Percentiles rank a stretch among this genome's conserved stretches.
Evolutionary conservation across 2,113 vertebrate genomes (phyloP).

Genomic region (Cricetomys ansorgei): DNA sequence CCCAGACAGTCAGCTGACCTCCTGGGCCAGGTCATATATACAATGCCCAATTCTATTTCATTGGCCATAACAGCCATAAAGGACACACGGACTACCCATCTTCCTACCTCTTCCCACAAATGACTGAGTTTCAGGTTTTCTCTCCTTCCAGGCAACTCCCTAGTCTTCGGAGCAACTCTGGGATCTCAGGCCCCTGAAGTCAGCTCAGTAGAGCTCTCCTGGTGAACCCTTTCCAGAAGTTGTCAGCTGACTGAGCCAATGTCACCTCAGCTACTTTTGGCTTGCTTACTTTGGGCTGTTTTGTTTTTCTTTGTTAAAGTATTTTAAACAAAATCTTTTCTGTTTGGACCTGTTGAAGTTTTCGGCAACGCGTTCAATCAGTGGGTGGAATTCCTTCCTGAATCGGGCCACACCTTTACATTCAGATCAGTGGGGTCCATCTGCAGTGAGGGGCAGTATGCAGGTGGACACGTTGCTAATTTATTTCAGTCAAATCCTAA

Average conservation of each 20-base stretch:
- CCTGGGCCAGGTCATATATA: not conserved
- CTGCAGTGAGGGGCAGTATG: not conserved
- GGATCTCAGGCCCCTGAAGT: not conserved
- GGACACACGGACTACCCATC: not conserved
- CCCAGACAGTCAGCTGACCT: not conserved
- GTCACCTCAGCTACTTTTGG: not conserved
- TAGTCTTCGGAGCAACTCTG: not conserved
- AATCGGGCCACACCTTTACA: conserved; percentile 59
- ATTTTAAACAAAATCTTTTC: conserved; percentile 70
- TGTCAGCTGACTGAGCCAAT: not conserved
- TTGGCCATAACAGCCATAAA: not conserved
- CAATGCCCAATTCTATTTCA: not conserved
- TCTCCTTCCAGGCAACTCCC: conserved; percentile 17
- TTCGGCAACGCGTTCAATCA: conserved; percentile 64
- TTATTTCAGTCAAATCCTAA: conserved; percentile 77
- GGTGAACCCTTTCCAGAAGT: not conserved
- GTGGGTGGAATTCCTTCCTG: conserved; percentile 68
- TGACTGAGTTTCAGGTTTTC: conserved; percentile 31
- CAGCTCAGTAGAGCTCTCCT: not conserved
- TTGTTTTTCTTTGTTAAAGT: not conserved
- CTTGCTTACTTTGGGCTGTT: not conserved
- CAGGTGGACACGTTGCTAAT: conserved; percentile 21
- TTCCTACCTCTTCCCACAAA: not conserved
- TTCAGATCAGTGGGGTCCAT: conserved; percentile 57
- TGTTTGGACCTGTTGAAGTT: conserved; percentile 66